Base-by-base conservation (phyloP, 1,140 invertebrate species). In the Ips typographus region DNA sequence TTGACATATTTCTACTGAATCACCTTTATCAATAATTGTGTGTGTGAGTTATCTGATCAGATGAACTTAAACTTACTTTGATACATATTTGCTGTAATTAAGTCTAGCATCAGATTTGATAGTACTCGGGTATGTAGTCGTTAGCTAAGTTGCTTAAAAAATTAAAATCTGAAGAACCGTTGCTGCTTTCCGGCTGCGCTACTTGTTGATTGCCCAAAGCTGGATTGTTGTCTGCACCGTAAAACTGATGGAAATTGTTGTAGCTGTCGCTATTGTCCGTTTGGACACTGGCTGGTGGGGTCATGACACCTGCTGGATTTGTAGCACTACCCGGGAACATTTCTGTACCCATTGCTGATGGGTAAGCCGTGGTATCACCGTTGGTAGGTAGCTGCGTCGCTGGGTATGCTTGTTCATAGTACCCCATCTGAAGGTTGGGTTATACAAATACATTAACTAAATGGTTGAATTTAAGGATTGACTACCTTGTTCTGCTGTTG, bases 71-170 rank as follows among this genome's bases (percentile, higher is more conserved):
- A 47, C 43, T 47, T 47, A 47, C 43, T 47, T 47, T n/a, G 43
- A n/a, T 47, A 4, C 4, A 47, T 47, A 47, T 47, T 5, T 4
- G 22, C 22, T 22, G 22, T 22, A 22, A 22, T 22, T 22, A 22
- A 22, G 22, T 55, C 40, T 58, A 40, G 7, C 74, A 78, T 79
- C 88, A 90, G 82, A 94, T 90, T 81, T 92, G 91, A 82, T 95
- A 95, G 79, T 95, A 95, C 79, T 95, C 94, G 0, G 93, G 93
- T 1, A 91, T 92, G 78, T 94, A 95, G 76, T 95, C 93, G 80
- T 94, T 94, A 61, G 93, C 92, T 74, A 95, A 83, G 77, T 93
- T 95, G 76, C 91, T 94, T 49, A 95, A 85, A 76, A 95, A 95
- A 80, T 95, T 94, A 79, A 95, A 95, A 77, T 95, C 94, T 4